These are phyloP conservation scores for Melanotaenia trifasciata DNA, from an alignment of 2,797 vertebrate genomes.

Conservation along the genomic window DNA sequence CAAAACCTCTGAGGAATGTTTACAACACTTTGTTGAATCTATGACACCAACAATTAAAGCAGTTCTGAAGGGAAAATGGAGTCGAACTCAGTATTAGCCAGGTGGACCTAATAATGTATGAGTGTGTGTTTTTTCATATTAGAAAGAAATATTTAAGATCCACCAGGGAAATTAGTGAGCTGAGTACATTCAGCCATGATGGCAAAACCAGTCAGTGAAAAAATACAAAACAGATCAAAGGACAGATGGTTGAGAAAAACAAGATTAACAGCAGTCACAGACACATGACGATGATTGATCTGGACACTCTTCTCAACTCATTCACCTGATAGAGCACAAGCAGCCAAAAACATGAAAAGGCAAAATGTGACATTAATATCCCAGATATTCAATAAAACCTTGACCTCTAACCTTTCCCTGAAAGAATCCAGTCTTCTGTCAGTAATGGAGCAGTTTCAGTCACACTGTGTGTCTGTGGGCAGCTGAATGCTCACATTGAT, in stretches of 20 bases:
- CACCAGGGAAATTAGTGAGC: slow-evolving; percentile 16
- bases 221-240: slow-evolving; percentile 45
- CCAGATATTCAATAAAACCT: slow-evolving; percentile 10
- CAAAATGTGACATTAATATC: slow-evolving; percentile 25
- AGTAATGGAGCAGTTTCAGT: slow-evolving; percentile 10
- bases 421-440: slow-evolving; percentile 16
- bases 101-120: no score
- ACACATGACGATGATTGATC: slow-evolving; percentile 42
- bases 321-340: slow-evolving; percentile 22
- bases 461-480: slow-evolving; percentile 25
- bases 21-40: no score
- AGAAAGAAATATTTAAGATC: background rate
- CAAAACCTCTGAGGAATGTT: no score
- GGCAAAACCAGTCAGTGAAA: slow-evolving; percentile 3
- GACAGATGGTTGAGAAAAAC: slow-evolving; percentile 16
- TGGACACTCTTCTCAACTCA: slow-evolving; percentile 15
- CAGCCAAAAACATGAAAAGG: slow-evolving; percentile 29
- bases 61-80: no score
- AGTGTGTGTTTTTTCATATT: background rate
- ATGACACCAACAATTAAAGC: no score
- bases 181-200: slow-evolving; percentile 42
- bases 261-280: slow-evolving; percentile 39
- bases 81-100: no score
- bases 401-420: slow-evolving; percentile 32
- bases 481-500: slow-evolving; percentile 51